Evolutionary conservation across 2,888 invertebrate species (phyloP).

Genomic region (Polydrusus pterygomalis): DNA sequence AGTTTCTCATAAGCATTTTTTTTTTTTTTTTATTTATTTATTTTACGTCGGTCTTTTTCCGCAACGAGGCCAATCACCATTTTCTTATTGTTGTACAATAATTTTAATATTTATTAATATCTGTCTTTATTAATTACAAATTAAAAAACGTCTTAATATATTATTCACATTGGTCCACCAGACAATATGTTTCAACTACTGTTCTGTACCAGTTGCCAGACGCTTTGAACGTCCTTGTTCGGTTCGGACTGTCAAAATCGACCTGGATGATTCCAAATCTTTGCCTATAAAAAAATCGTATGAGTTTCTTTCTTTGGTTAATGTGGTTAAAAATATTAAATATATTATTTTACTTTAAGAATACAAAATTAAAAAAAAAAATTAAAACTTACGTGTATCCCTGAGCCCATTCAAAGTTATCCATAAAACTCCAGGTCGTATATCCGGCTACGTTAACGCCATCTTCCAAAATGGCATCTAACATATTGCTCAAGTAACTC

Average conservation of each 20-base stretch:
- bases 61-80: too few species aligned
- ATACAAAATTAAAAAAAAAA: too few species aligned
- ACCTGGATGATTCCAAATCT: constrained; percentile 48
- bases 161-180: constrained; percentile 47
- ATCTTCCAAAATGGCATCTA: constrained; percentile 67
- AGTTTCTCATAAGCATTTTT: too few species aligned
- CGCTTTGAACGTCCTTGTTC: constrained; percentile 50
- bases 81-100: too few species aligned
- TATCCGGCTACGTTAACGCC: constrained; percentile 69
- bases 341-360: too few species aligned
- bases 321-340: too few species aligned
- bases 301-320: too few species aligned
- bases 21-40: too few species aligned
- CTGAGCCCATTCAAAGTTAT: constrained; percentile 72
- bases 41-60: too few species aligned
- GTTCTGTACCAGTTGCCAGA: constrained; percentile 50
- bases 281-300: constrained; percentile 35
- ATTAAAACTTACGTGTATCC: constrained; percentile 63
- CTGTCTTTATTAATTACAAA: constrained; percentile 4
- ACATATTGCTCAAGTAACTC: constrained; percentile 71
- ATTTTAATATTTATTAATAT: too few species aligned
- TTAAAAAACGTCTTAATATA: constrained; percentile 12
- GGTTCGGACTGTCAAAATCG: constrained; percentile 43
- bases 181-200: constrained; percentile 39
- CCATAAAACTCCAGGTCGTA: constrained; percentile 64